Evolutionary conservation across 2,888 invertebrate genomes (phyloP).

Genomic region (Ischnus inquisitorius): DNA sequence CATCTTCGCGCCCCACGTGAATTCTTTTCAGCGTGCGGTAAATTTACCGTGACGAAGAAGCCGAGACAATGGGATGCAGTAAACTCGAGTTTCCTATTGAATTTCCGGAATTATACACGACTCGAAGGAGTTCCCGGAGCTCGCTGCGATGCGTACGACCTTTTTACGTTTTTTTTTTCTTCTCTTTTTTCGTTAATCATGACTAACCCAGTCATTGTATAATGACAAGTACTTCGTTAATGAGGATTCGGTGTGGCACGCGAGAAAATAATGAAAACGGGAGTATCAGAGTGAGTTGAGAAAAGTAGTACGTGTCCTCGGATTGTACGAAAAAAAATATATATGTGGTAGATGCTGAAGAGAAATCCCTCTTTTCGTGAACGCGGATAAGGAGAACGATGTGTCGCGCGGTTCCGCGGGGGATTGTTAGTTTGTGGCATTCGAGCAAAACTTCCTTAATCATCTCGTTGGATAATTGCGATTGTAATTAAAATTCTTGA

Average conservation of each 20-base stretch:
- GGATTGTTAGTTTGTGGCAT: conserved; percentile 79
- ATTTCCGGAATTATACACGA: conserved; percentile 15
- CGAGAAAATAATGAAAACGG: conserved; percentile 33
- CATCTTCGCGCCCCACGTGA: not conserved
- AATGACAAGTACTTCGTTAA: conserved; percentile 64
- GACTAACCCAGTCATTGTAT: not conserved
- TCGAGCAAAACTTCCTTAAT: conserved; percentile 75
- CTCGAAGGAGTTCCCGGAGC: not conserved
- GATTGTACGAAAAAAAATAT: conserved; percentile 64
- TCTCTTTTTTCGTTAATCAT: conserved; percentile 28
- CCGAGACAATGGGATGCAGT: not conserved
- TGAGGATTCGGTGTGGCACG: conserved; percentile 72
- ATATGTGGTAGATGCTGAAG: conserved; percentile 1
- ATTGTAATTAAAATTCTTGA: conserved; percentile 84
- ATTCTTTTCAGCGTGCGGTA: not conserved
- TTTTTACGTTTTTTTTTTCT: not conserved
- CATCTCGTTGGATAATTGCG: conserved; percentile 77
- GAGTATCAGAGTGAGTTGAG: conserved; percentile 22
- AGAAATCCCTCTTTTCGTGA: conserved; percentile 17
- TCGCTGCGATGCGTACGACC: not conserved
- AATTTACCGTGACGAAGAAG: not conserved
- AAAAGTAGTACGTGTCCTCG: conserved; percentile 32
- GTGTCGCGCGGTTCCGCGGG: not conserved
- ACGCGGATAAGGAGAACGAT: too few relatives aligned
- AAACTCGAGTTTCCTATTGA: conserved; percentile 6